Evolutionary conservation across 2,888 invertebrate genomes (phyloP).

Genomic region (Stenurella melanura): DNA sequence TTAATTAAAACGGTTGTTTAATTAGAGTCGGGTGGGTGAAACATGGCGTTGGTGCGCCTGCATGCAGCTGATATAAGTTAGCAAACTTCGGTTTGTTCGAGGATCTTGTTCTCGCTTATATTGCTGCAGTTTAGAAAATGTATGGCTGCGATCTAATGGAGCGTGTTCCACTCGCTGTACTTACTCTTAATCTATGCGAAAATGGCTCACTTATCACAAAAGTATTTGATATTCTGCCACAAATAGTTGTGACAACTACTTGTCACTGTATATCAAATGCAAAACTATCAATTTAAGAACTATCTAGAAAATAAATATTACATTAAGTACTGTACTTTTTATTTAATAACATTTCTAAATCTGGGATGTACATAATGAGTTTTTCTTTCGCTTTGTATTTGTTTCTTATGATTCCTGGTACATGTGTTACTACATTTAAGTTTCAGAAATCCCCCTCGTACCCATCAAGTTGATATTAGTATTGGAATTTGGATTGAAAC

Average conservation of each 20-base stretch:
- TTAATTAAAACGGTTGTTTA: conserved; percentile 76
- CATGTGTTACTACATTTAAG: conserved; percentile 40
- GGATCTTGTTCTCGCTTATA: conserved; percentile 65
- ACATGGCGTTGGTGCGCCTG: conserved; percentile 70
- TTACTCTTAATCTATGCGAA: background rate
- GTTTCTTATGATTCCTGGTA: conserved; percentile 49
- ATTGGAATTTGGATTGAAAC: conserved; percentile 65
- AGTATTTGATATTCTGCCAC: background rate
- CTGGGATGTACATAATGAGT: conserved; percentile 60
- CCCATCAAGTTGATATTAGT: conserved; percentile 65
- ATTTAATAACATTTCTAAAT: background rate
- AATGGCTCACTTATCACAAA: conserved; percentile 8
- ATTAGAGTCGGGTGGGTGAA: conserved; percentile 72
- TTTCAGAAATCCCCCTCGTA: conserved; percentile 24
- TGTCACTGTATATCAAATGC: no score
- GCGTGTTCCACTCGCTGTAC: conserved; percentile 28
- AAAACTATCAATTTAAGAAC: background rate
- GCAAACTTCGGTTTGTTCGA: conserved; percentile 69
- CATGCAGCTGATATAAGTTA: conserved; percentile 71
- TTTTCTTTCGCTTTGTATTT: conserved; percentile 55
- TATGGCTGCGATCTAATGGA: conserved; percentile 58
- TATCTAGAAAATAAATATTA: background rate
- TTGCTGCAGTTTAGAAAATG: conserved; percentile 64
- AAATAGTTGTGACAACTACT: background rate
- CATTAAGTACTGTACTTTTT: background rate